A percentile compares a stretch with the other conserved stretches of the same genome.
Conservation (phyloP, 2,797 vertebrate species). For the Urosaurus nigricauda region DNA sequence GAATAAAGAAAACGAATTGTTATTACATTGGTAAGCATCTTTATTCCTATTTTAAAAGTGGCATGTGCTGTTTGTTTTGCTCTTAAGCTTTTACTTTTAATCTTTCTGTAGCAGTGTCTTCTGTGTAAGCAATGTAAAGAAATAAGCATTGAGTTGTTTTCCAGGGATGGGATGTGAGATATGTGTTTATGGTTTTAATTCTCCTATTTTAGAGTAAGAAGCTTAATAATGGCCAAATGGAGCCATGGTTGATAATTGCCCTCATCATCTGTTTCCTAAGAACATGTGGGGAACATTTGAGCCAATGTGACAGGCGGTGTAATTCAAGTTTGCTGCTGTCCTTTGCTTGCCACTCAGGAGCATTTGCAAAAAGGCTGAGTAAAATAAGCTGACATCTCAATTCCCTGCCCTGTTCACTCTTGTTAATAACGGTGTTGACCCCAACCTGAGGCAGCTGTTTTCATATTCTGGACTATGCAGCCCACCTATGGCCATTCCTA, state of each 20-base stretch:
- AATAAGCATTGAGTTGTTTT: background rate
- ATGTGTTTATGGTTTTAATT: background rate
- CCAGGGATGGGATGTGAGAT: background rate
- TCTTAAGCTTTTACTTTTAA: background rate
- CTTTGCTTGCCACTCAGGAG: constrained; percentile 21
- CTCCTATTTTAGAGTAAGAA: background rate
- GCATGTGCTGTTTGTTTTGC: background rate
- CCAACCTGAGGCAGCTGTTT: constrained; percentile 23
- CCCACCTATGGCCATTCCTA: constrained; percentile 33
- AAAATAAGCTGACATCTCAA: constrained; percentile 12
- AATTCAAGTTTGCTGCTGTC: background rate
- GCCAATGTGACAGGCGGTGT: background rate
- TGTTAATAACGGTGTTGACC: constrained; percentile 29
- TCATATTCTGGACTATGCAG: constrained; percentile 3
- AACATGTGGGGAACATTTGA: constrained; percentile 3
- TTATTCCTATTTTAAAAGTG: background rate
- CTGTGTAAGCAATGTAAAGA: background rate
- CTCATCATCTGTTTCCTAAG: background rate
- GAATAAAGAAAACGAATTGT: background rate
- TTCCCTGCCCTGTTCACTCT: constrained; percentile 7
- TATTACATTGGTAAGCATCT: background rate
- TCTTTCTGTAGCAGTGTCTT: background rate
- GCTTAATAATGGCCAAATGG: background rate
- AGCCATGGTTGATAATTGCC: background rate
- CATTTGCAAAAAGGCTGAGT: background rate